Evolutionary conservation across 2,113 vertebrate genomes (phyloP).

Genomic region (Myiopsitta monachus): DNA sequence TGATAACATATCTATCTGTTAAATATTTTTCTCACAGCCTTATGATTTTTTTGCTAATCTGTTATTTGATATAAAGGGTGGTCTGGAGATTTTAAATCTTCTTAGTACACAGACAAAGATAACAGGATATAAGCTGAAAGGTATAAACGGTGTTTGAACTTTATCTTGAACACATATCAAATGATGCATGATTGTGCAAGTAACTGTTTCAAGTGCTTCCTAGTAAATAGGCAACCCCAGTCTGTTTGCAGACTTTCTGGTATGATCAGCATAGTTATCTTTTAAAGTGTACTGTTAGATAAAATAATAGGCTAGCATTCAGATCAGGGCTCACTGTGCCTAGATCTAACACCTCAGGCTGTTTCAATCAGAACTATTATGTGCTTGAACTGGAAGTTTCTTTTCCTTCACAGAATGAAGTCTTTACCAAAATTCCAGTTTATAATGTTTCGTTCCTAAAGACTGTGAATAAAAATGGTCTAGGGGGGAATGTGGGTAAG

Average conservation of each 20-base stretch:
- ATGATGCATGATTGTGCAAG: background rate
- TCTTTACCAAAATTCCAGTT: background rate
- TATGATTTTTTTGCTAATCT: background rate
- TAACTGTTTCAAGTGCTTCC: background rate
- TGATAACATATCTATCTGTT: background rate
- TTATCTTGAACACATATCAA: background rate
- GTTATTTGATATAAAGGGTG: background rate
- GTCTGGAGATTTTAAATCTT: background rate
- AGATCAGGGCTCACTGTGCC: background rate
- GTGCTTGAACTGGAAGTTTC: background rate
- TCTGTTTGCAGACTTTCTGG: background rate
- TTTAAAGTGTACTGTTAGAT: background rate
- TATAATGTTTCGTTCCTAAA: background rate
- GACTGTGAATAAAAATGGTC: background rate
- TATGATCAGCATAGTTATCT: background rate
- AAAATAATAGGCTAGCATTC: background rate
- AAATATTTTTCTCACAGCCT: background rate
- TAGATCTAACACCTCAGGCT: background rate
- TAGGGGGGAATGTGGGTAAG: background rate
- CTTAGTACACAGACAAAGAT: constrained; percentile 15
- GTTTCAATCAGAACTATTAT: background rate
- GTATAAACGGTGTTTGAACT: background rate
- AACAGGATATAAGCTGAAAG: constrained; percentile 37
- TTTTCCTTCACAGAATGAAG: background rate
- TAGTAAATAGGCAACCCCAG: background rate